phyloP scores from a whole-genome alignment of 2,113 vertebrate species.

The Pterocles orientalis region DNA sequence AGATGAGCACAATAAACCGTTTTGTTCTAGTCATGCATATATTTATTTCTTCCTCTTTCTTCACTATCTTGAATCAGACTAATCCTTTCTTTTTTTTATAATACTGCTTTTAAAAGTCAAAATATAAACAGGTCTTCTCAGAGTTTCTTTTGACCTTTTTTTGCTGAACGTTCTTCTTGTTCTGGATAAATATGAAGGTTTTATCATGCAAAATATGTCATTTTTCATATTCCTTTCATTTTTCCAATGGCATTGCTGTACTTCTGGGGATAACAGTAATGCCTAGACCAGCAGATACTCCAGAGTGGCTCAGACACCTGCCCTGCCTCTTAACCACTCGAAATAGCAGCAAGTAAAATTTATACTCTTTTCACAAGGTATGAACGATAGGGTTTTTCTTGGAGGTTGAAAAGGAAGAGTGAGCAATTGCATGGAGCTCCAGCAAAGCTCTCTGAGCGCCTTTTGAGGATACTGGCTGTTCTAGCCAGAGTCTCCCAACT shows the following conservation, averaged over 20 bases:
- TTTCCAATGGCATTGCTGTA: background rate
- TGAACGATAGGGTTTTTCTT: background rate
- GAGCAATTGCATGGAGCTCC: background rate
- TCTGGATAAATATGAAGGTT: background rate
- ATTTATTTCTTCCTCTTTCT: background rate
- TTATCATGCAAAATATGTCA: background rate
- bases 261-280: background rate
- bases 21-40: background rate
- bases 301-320: background rate
- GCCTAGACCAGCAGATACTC: background rate
- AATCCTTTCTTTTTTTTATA: background rate
- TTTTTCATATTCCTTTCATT: background rate
- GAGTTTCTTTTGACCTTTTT: background rate
- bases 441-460: background rate
- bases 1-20: background rate
- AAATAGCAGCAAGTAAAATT: background rate
- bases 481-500: background rate
- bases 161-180: background rate
- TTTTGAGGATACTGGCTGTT: background rate
- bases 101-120: background rate
- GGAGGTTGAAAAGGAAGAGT: background rate
- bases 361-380: background rate
- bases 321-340: background rate
- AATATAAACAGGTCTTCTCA: background rate
- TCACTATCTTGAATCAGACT: background rate